These are phyloP conservation scores for Onychostruthus taczanowskii DNA, from an alignment of 2,113 vertebrate species.

Conservation along the genomic window DNA sequence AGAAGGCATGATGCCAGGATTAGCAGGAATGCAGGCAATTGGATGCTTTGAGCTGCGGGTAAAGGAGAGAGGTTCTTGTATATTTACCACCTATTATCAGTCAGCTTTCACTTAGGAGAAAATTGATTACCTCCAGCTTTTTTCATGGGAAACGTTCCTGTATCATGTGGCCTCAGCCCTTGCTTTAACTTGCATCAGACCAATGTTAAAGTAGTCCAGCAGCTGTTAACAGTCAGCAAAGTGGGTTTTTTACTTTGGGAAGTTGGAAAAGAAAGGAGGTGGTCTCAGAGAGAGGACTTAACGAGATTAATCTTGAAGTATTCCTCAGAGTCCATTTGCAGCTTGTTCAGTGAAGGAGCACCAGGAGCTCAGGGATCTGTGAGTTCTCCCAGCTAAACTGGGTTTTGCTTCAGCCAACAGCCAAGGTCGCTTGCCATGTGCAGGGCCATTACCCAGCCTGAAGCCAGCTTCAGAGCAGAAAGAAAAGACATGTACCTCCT, in stretches of 20 bases:
- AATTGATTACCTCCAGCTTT: not conserved
- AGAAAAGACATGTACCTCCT: not conserved
- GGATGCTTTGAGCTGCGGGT: not conserved
- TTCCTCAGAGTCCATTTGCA: not conserved
- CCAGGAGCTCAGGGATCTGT: not conserved
- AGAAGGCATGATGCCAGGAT: not conserved
- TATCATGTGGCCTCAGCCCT: not conserved
- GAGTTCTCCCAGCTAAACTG: not conserved
- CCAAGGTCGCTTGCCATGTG: not conserved
- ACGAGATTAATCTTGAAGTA: not conserved
- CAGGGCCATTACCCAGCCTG: not conserved
- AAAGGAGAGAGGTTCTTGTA: not conserved
- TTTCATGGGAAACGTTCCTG: not conserved
- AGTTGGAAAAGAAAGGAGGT: not conserved
- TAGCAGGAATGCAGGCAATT: not conserved
- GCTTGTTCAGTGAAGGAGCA: not conserved
- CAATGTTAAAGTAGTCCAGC: not conserved
- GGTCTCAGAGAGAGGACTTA: not conserved
- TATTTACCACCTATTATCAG: not conserved
- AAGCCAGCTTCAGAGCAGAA: not conserved
- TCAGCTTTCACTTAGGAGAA: not conserved
- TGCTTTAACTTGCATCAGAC: not conserved
- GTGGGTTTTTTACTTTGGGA: not conserved
- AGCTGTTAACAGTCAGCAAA: not conserved
- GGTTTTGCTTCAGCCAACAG: not conserved